phyloP scores from a whole-genome alignment of 2,797 vertebrate genomes.

The Rhabdophis nuchalis region DNA sequence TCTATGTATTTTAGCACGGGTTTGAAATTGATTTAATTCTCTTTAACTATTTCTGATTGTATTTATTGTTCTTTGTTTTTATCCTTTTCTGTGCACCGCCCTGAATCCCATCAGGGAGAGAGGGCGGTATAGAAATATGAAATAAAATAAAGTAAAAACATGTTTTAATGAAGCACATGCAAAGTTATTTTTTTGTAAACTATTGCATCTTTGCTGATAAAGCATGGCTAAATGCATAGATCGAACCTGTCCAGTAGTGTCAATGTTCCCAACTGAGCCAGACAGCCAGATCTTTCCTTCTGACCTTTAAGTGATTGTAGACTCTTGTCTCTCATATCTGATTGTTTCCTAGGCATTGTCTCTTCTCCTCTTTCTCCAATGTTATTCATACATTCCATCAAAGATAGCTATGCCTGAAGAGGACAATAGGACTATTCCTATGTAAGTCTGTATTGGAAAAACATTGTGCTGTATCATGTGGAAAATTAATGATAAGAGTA shows the following conservation, averaged over 20 bases:
- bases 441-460: not conserved
- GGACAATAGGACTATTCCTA: not conserved
- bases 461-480: not conserved
- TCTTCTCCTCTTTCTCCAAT: not conserved
- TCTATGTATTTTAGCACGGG: too few relatives aligned
- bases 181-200: constrained; percentile 25
- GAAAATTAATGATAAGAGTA: not conserved
- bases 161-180: constrained; percentile 31
- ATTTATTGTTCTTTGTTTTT: too few relatives aligned
- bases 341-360: not conserved
- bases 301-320: not conserved
- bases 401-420: not conserved
- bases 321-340: not conserved
- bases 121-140: too few relatives aligned
- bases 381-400: not conserved
- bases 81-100: too few relatives aligned
- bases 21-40: too few relatives aligned
- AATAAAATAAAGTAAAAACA: too few relatives aligned
- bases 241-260: not conserved
- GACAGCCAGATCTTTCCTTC: not conserved
- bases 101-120: too few relatives aligned
- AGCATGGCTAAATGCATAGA: not conserved
- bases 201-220: not conserved
- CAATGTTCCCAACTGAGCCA: not conserved
- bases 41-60: too few relatives aligned